Conservation (phyloP, 2,113 vertebrate genomes). For the Cichladusa arquata region DNA sequence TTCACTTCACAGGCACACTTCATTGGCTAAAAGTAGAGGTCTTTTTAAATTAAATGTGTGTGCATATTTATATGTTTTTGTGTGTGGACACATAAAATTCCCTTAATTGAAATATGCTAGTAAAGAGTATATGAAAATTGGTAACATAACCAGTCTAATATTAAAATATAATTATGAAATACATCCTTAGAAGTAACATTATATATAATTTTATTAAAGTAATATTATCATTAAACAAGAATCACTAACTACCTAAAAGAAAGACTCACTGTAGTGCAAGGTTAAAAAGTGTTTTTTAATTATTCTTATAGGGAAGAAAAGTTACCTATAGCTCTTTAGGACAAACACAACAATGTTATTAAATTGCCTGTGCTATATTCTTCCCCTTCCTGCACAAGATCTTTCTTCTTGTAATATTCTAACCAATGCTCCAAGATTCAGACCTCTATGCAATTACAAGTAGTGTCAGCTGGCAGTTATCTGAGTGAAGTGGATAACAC, state of each 20-base stretch:
- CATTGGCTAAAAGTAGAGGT: background rate
- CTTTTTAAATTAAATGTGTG: background rate
- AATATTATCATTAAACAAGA: background rate
- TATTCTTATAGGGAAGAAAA: background rate
- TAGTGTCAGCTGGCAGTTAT: background rate
- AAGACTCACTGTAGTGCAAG: background rate
- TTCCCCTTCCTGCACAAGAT: background rate
- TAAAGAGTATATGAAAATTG: background rate
- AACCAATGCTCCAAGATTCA: background rate
- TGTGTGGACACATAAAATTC: background rate
- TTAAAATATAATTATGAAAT: background rate
- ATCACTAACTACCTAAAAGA: background rate
- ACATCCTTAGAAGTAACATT: background rate
- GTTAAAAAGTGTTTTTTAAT: background rate
- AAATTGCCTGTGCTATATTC: background rate
- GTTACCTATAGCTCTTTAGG: background rate
- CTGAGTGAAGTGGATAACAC: background rate
- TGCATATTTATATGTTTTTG: background rate
- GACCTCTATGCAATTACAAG: background rate
- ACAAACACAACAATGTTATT: background rate
- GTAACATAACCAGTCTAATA: background rate
- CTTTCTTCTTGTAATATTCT: background rate
- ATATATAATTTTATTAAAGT: background rate
- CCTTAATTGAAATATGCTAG: background rate
- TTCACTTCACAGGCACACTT: slow-evolving; percentile 44